phyloP scores from a whole-genome alignment of 2,113 vertebrate genomes.

The Oncorhynchus tshawytscha region DNA sequence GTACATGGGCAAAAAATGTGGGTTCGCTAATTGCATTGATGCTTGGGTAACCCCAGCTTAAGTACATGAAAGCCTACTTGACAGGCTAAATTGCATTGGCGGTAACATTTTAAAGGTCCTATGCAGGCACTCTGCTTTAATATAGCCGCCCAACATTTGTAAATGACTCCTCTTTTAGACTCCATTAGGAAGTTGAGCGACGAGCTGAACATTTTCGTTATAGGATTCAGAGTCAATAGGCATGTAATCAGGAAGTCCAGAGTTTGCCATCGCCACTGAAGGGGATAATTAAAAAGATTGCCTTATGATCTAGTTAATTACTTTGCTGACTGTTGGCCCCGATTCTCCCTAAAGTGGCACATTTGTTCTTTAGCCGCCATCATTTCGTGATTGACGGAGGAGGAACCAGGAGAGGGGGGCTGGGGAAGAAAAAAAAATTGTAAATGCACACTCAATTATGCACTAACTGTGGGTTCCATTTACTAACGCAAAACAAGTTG shows the following conservation, averaged over 20 bases:
- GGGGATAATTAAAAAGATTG: constrained; percentile 76
- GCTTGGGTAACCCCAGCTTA: constrained; percentile 70
- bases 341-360: constrained; percentile 69
- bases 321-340: constrained; percentile 72
- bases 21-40: constrained; percentile 65
- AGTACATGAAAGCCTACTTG: constrained; percentile 74
- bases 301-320: constrained; percentile 79
- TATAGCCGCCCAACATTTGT: constrained; percentile 71
- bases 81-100: constrained; percentile 75
- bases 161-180: constrained; percentile 75
- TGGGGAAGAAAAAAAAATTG: constrained; percentile 40
- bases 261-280: constrained; percentile 58
- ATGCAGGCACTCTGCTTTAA: constrained; percentile 72
- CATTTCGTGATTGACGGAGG: constrained; percentile 60
- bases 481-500: constrained; percentile 66
- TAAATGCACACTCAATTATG: constrained; percentile 61
- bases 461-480: constrained; percentile 73
- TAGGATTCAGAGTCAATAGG: constrained; percentile 74
- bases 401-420: constrained; percentile 34
- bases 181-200: constrained; percentile 73
- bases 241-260: constrained; percentile 72
- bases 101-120: constrained; percentile 72
- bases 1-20: constrained; percentile 50
- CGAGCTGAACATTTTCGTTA: constrained; percentile 57
- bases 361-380: constrained; percentile 69